Evolutionary conservation across 2,888 invertebrate genomes (phyloP).

Genomic region (Phaedon cochleariae): DNA sequence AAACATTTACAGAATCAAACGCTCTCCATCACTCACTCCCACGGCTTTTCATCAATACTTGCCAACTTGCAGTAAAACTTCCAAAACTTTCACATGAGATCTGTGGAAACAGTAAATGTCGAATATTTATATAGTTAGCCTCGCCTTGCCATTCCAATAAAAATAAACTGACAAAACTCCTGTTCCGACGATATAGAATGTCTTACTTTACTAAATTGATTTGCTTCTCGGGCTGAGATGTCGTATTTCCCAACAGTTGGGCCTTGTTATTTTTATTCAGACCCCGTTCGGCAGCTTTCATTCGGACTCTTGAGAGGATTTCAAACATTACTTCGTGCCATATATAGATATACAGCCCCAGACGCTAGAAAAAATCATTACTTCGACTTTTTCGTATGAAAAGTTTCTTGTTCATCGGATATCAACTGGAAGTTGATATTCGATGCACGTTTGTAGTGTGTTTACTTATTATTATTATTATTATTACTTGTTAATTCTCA

Average conservation of each 20-base stretch:
- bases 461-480: too few relatives aligned
- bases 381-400: too few relatives aligned
- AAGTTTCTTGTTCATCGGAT: too few relatives aligned
- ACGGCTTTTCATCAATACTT: too few relatives aligned
- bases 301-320: constrained; percentile 7
- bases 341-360: neutral
- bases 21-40: too few relatives aligned
- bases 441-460: too few relatives aligned
- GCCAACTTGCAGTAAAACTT: too few relatives aligned
- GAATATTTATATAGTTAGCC: constrained; percentile 18
- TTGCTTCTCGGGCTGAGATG: constrained; percentile 25
- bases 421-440: too few relatives aligned
- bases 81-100: neutral
- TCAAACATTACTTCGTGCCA: constrained; percentile 4
- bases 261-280: constrained; percentile 29
- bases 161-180: constrained; percentile 31
- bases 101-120: neutral
- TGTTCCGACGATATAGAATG: constrained; percentile 31
- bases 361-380: too few relatives aligned
- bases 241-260: constrained; percentile 20
- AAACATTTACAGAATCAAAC: too few relatives aligned
- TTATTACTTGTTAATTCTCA: too few relatives aligned
- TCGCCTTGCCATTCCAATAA: constrained; percentile 23
- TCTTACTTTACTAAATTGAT: constrained; percentile 38
- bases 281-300: constrained; percentile 17